phyloP scores from a whole-genome alignment of 2,888 invertebrate genomes.

The Smittia aterrima region DNA sequence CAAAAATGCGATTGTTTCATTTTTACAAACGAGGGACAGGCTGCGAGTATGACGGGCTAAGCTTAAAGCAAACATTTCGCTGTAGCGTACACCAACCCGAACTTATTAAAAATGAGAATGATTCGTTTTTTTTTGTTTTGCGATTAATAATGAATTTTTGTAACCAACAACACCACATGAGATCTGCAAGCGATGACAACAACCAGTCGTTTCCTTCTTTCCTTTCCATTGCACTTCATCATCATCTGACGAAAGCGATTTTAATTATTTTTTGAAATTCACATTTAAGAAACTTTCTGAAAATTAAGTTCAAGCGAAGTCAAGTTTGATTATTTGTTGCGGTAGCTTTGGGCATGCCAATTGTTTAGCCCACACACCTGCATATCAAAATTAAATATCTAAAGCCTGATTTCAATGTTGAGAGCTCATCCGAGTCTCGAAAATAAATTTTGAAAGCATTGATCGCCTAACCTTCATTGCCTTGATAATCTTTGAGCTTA shows the following conservation, averaged over 20 bases:
- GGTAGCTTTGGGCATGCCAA: constrained; percentile 40
- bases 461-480: constrained; percentile 41
- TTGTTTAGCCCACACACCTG: constrained; percentile 29
- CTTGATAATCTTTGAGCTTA: constrained; percentile 19
- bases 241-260: background rate
- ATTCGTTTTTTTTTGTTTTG: background rate
- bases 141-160: background rate
- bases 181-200: background rate
- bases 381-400: constrained; percentile 28
- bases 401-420: constrained; percentile 16
- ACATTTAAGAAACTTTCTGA: background rate
- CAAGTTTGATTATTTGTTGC: constrained; percentile 11
- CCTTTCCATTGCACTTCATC: background rate
- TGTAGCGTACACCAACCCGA: background rate
- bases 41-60: background rate
- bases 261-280: background rate
- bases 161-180: constrained; percentile 7
- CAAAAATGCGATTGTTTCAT: background rate
- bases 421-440: background rate
- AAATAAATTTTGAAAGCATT: background rate
- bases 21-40: background rate
- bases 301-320: background rate
- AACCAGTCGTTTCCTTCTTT: background rate
- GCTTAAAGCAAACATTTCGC: background rate
- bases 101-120: constrained; percentile 15